These are phyloP conservation scores for Brachirus orientalis DNA, from an alignment of 2,113 vertebrate genomes.

Conservation along the genomic window DNA sequence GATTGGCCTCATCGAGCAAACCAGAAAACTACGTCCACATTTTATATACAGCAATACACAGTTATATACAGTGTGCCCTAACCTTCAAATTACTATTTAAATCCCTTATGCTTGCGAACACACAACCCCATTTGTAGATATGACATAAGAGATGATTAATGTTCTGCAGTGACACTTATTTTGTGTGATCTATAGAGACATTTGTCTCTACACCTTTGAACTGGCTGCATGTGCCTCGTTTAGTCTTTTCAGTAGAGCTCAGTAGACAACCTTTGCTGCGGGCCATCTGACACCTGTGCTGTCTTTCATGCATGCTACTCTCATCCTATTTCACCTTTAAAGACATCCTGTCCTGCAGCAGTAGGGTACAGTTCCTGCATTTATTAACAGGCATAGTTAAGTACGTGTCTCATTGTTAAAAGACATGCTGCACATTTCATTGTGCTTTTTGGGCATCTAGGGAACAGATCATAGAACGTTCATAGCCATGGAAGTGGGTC, in stretches of 20 bases:
- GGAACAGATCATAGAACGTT: slow-evolving; percentile 10
- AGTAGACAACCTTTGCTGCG: slow-evolving; percentile 8
- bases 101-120: too few species aligned
- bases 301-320: slow-evolving; percentile 6
- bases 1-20: too few species aligned
- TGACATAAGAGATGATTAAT: slow-evolving; percentile 47
- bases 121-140: slow-evolving; percentile 3
- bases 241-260: not conserved
- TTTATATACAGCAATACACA: too few species aligned
- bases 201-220: slow-evolving; percentile 24
- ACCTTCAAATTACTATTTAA: too few species aligned
- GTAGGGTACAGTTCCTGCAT: slow-evolving; percentile 35
- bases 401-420: slow-evolving; percentile 42
- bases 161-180: slow-evolving; percentile 25
- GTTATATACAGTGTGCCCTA: too few species aligned
- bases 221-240: not conserved
- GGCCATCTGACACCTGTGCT: slow-evolving; percentile 15
- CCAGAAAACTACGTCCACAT: too few species aligned
- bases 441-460: slow-evolving; percentile 33
- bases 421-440: slow-evolving; percentile 17
- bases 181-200: slow-evolving; percentile 34
- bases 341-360: slow-evolving; percentile 16
- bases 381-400: slow-evolving; percentile 53
- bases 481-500: slow-evolving; percentile 24
- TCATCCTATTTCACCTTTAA: slow-evolving; percentile 46